phyloP scores from a whole-genome alignment of 2,797 vertebrate genomes.

The Vultur gryphus region DNA sequence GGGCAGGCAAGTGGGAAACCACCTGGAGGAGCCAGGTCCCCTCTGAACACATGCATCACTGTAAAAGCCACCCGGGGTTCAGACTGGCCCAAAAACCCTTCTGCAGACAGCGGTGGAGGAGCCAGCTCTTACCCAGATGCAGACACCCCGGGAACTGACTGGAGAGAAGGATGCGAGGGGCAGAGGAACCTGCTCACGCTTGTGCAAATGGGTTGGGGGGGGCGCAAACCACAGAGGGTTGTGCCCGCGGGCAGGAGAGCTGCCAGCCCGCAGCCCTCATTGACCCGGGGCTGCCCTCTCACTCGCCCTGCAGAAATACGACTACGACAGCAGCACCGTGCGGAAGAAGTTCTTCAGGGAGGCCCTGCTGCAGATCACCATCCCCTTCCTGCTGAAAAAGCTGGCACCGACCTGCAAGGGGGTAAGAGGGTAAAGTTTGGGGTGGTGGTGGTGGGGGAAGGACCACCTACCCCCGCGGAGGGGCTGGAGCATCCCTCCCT shows the following conservation, averaged over 20 bases:
- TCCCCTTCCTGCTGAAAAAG: slow-evolving; percentile 94
- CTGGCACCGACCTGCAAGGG: slow-evolving; percentile 84
- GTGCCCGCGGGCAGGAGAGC: fast-evolving
- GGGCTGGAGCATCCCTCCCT: background rate
- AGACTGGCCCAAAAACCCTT: background rate
- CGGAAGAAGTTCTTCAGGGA: slow-evolving; percentile 97
- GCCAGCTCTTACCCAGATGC: fast-evolving
- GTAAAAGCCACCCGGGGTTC: background rate
- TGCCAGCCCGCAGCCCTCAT: background rate
- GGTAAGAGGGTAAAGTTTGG: slow-evolving; percentile 68
- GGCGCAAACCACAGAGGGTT: fast-evolving
- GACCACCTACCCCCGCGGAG: fast-evolving
- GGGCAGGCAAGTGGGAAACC: background rate
- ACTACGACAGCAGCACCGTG: slow-evolving; percentile 96
- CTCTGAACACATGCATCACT: background rate
- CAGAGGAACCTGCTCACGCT: background rate
- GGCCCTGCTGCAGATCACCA: slow-evolving; percentile 93
- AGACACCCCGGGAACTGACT: background rate
- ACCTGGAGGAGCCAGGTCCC: background rate
- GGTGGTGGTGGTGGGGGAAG: background rate
- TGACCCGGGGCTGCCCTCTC: background rate
- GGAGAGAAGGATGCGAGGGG: background rate
- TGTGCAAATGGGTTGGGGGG: fast-evolving
- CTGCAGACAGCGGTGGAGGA: background rate
- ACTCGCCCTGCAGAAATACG: slow-evolving; percentile 82